Conservation (phyloP, 2,888 invertebrate species). For the Seira sanloemensis region DNA sequence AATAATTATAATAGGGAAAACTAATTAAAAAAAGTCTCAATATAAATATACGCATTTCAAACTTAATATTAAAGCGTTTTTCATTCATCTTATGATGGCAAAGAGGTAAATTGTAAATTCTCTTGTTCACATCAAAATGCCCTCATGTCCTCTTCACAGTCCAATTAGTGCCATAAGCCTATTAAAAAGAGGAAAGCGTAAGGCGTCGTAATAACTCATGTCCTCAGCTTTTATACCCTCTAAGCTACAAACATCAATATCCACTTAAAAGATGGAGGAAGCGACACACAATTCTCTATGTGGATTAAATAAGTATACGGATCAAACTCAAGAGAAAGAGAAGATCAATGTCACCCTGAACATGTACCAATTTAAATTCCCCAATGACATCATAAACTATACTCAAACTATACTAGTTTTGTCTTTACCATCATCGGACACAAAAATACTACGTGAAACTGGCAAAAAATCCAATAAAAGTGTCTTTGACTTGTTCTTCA, state of each 20-base stretch:
- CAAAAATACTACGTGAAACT: neutral
- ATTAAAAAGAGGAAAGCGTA: constrained; percentile 29
- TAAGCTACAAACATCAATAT: constrained; percentile 23
- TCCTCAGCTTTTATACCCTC: too few species aligned
- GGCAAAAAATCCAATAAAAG: neutral
- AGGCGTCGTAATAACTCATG: too few species aligned
- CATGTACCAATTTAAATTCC: neutral
- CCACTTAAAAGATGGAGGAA: constrained; percentile 11
- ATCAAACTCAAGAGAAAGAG: too few species aligned
- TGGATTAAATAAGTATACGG: too few species aligned
- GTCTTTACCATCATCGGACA: neutral
- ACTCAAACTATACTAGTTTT: neutral
- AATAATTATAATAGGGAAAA: neutral
- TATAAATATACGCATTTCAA: too few species aligned
- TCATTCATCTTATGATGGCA: too few species aligned
- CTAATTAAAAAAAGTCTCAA: neutral
- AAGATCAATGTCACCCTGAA: constrained; percentile 23
- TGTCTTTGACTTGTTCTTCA: too few species aligned
- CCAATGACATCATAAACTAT: neutral
- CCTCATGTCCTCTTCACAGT: constrained; percentile 15
- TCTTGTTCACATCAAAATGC: constrained; percentile 7
- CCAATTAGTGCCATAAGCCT: constrained; percentile 41
- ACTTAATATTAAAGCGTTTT: too few species aligned
- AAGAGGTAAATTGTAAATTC: neutral
- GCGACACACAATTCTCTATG: neutral